A percentile compares a stretch with the other conserved stretches of the same genome.
Conservation (phyloP, 2,888 invertebrate genomes). For the Dynastes tityus region DNA sequence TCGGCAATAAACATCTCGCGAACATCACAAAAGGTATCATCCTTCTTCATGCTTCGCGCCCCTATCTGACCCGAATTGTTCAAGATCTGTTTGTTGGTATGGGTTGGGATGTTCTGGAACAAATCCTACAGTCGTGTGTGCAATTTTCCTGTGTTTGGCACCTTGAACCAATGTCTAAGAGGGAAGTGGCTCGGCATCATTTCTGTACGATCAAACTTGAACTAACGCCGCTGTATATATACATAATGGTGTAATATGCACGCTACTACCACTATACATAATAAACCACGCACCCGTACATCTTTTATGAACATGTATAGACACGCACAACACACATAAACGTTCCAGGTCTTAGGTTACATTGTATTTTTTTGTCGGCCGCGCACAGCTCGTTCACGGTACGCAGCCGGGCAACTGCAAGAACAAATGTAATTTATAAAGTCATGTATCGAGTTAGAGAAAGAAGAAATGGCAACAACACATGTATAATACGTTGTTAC, state of each 20-base stretch:
- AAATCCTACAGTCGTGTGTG: too few species aligned
- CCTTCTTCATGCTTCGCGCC: too few species aligned
- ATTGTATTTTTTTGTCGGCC: constrained; percentile 38
- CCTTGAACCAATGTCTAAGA: too few species aligned
- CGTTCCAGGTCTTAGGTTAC: constrained; percentile 41
- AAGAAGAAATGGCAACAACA: constrained; percentile 44
- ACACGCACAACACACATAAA: constrained; percentile 30
- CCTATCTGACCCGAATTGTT: too few species aligned
- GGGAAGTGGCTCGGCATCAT: too few species aligned
- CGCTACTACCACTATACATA: constrained; percentile 5
- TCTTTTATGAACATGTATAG: constrained; percentile 4
- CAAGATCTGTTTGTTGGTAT: too few species aligned
- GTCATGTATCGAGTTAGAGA: constrained; percentile 34
- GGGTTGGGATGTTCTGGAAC: too few species aligned
- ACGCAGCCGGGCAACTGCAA: constrained; percentile 24
- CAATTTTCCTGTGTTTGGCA: too few species aligned
- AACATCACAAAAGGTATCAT: too few species aligned
- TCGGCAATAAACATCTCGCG: too few species aligned
- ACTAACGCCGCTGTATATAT: neutral
- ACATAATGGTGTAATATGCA: constrained; percentile 8
- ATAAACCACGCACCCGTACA: constrained; percentile 1
- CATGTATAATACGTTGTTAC: neutral
- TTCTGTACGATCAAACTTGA: neutral
- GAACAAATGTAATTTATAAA: constrained; percentile 34
- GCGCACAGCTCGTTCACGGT: neutral